Conservation (phyloP, 30 jellyfish, hydroid and myxozoan species). For the Clytia hemisphaerica region DNA sequence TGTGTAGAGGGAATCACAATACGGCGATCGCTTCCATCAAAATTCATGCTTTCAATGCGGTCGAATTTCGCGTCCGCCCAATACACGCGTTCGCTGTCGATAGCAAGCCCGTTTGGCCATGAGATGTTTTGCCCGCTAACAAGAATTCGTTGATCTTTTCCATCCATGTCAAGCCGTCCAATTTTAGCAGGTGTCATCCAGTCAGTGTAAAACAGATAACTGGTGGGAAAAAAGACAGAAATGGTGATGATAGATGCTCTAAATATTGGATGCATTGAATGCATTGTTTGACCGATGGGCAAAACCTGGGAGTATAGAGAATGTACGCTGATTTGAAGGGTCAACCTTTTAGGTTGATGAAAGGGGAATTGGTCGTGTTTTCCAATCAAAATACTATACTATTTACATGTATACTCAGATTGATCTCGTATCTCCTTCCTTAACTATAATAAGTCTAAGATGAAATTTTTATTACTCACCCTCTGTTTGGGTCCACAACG, state of each 20-base stretch:
- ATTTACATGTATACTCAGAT: background rate
- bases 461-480: slow-evolving; percentile 52
- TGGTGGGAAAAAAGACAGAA: too few relatives aligned
- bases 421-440: background rate
- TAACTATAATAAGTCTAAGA: background rate
- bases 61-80: slow-evolving; percentile 96
- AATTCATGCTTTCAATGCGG: slow-evolving; percentile 58
- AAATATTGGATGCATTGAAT: too few relatives aligned
- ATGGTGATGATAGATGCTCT: too few relatives aligned
- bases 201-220: slow-evolving; percentile 82
- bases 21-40: slow-evolving; percentile 65
- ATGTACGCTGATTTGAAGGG: too few relatives aligned
- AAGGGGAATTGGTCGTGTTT: too few relatives aligned
- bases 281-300: too few relatives aligned
- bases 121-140: slow-evolving; percentile 50
- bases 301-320: too few relatives aligned
- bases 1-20: slow-evolving; percentile 38
- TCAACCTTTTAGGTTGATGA: too few relatives aligned
- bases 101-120: slow-evolving; percentile 95
- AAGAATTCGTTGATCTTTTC: slow-evolving; percentile 56
- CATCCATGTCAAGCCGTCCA: slow-evolving; percentile 87
- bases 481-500: slow-evolving; percentile 85
- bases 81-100: slow-evolving; percentile 56
- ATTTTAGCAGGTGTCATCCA: slow-evolving; percentile 90
- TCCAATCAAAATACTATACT: background rate